Evolutionary conservation across 2,797 vertebrate genomes (phyloP).

Genomic region (Macrochelys suwanniensis): DNA sequence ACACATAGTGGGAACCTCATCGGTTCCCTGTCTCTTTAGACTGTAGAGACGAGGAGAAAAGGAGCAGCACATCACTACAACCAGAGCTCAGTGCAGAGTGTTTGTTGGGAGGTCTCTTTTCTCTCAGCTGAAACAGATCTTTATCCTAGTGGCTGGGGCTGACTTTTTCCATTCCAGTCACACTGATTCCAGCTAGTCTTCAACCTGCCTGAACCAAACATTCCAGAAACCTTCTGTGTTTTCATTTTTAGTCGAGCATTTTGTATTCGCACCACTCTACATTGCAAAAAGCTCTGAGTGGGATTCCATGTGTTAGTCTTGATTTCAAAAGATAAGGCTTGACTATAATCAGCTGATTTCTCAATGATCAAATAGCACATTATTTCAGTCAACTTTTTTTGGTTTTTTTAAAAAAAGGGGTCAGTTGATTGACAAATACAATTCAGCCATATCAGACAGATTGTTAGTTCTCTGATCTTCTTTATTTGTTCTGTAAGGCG

Average conservation of each 20-base stretch:
- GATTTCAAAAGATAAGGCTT: neutral
- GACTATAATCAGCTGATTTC: neutral
- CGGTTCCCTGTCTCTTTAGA: neutral
- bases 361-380: neutral
- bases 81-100: neutral
- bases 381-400: neutral
- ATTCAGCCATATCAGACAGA: neutral
- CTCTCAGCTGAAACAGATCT: neutral
- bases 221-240: neutral
- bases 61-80: neutral
- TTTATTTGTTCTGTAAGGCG: neutral
- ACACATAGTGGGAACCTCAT: neutral
- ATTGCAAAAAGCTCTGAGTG: neutral
- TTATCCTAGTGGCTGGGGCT: neutral
- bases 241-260: neutral
- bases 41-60: neutral
- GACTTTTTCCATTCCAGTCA: neutral
- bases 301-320: neutral
- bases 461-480: neutral
- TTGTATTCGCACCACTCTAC: neutral
- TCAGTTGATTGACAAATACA: neutral
- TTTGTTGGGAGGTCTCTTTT: neutral
- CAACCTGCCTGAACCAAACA: neutral
- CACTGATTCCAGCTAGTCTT: neutral
- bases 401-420: neutral